phyloP scores from a whole-genome alignment of 1,140 invertebrate species.

The Battus philenor region DNA sequence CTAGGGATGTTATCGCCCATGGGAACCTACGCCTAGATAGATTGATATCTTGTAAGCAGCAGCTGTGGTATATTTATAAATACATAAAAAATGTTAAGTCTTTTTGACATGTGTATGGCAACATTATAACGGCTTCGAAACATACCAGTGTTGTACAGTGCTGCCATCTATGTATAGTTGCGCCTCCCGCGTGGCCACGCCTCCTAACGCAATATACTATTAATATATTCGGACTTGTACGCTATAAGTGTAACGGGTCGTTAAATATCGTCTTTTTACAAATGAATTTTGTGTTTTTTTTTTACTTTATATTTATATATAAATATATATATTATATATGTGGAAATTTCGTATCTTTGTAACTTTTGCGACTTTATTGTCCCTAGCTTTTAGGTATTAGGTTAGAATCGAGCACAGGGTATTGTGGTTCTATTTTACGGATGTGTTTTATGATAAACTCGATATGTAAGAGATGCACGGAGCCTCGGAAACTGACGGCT shows the following conservation, averaged over 20 bases:
- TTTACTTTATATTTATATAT: constrained; percentile 6
- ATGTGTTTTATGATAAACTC: constrained; percentile 56
- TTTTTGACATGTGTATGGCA: no score
- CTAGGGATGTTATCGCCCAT: no score
- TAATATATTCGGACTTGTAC: constrained; percentile 1
- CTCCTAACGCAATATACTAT: no score
- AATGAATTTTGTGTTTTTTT: constrained; percentile 17
- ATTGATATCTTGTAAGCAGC: no score
- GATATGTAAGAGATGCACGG: constrained; percentile 47
- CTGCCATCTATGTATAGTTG: no score
- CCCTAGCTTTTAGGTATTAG: constrained; percentile 69
- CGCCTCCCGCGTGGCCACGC: no score
- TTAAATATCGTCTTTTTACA: constrained; percentile 14
- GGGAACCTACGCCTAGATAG: no score
- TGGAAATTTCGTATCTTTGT: constrained; percentile 47
- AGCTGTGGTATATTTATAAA: no score
- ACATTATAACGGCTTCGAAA: no score
- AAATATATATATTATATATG: constrained; percentile 6
- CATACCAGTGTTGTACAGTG: no score
- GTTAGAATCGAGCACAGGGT: constrained; percentile 71
- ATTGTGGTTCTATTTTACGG: constrained; percentile 74
- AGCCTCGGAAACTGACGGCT: constrained; percentile 47
- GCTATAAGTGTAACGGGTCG: constrained; percentile 12
- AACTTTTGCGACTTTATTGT: constrained; percentile 67
- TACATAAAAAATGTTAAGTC: no score